Base-by-base conservation (phyloP, 2,113 vertebrate species). In the Xiphias gladius region DNA sequence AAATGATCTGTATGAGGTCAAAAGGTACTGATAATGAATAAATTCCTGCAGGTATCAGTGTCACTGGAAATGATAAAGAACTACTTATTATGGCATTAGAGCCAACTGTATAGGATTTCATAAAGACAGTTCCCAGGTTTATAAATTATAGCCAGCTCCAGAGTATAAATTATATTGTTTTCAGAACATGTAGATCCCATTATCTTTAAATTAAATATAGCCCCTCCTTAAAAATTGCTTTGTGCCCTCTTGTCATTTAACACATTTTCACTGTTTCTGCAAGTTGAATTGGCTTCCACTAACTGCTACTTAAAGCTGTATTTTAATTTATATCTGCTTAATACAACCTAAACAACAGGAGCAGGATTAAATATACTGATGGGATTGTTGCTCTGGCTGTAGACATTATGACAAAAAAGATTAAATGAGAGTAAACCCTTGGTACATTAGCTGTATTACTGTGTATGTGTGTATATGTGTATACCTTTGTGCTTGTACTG, bases 401-500 rank as follows among this genome's bases (percentile, higher is more conserved):
- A 7, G 41, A n/a, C 43, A 41, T 17, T 20, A 54, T 19, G 1
- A 22, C 35, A 48, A 73, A 46, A 61, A 6, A 20, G 57, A 69
- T 66, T 52, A 63, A 83, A 72, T 5, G 22, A n/a, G n/a, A 57
- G 19, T 67, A 32, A 71, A 77, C 20, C 11, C 55, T 28, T 67
- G 48, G 62, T 26, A 14, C 30, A 28, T 54, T 61, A 11, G 54
- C 14, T 67, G 7, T 32, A 22, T 62, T 37, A 74, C 26, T 2
- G 58, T 70, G 61, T 70, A 66, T 41, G 28, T 50, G 72, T 66
- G 52, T 57, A 10, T 72, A 63, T 68, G 68, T 62, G 28, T 57
- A 9, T 69, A 6, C 32, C 32, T 35, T 35, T 55, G 37, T 50
- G 41, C 50, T n/a, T 66, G 67, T 52, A 20, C 6, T 66, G 30